Conservation (phyloP, 1,140 invertebrate genomes). For the Planococcus citri region DNA sequence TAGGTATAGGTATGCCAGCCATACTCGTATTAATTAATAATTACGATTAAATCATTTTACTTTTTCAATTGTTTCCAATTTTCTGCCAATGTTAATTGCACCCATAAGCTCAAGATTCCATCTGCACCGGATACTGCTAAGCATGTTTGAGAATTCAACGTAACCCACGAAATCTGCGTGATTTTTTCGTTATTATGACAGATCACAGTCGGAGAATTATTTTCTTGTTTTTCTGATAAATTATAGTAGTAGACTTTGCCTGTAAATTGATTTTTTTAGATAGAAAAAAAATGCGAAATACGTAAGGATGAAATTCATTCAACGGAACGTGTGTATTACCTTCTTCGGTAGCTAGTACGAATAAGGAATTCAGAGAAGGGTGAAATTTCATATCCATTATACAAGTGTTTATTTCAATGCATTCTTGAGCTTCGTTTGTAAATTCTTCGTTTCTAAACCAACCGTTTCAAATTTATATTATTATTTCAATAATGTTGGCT, state of each 20-base stretch:
- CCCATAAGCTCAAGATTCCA: neutral
- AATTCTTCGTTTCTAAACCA: conserved; percentile 14
- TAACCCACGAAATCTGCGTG: neutral
- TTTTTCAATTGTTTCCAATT: neutral
- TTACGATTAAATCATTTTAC: no score
- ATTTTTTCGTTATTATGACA: neutral
- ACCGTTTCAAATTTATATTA: no score
- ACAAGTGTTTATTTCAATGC: neutral
- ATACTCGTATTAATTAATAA: no score
- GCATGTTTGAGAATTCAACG: neutral
- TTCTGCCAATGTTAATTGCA: neutral
- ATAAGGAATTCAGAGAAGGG: neutral
- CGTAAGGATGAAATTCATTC: neutral
- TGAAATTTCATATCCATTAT: conserved; percentile 10
- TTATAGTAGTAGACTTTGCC: neutral
- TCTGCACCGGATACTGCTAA: neutral
- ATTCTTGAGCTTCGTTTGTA: neutral
- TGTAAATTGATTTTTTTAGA: neutral
- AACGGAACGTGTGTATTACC: neutral
- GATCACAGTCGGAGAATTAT: neutral
- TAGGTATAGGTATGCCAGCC: no score
- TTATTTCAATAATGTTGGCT: neutral
- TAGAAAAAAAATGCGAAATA: neutral
- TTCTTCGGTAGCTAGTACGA: neutral
- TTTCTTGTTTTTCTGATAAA: neutral